Evolutionary conservation across 2,888 invertebrate genomes (phyloP).

Genomic region (Chrysomela aeneicollis): DNA sequence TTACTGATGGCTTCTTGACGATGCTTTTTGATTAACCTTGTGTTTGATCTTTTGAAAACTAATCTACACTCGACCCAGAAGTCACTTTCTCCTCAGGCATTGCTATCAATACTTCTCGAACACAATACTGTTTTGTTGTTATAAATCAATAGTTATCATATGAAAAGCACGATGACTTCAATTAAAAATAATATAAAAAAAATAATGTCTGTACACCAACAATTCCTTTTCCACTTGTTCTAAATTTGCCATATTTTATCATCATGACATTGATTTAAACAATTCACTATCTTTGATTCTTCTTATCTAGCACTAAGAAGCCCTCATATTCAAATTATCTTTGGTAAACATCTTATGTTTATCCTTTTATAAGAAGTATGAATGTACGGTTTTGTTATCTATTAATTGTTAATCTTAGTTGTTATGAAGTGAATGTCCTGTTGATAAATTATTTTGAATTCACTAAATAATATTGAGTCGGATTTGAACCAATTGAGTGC

Average conservation of each 20-base stretch:
- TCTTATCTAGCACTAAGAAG: background rate
- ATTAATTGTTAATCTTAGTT: slow-evolving; percentile 1
- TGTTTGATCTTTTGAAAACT: slow-evolving; percentile 31
- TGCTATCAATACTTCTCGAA: slow-evolving; percentile 32
- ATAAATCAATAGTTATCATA: background rate
- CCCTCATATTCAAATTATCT: background rate
- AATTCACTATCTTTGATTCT: background rate
- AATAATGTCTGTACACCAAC: background rate
- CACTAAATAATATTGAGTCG: too few species aligned
- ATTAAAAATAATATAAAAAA: background rate
- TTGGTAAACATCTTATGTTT: background rate
- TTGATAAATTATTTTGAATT: background rate
- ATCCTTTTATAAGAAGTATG: background rate
- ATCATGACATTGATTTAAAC: background rate
- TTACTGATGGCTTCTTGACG: slow-evolving; percentile 57
- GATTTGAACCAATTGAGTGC: too few species aligned
- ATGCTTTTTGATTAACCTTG: slow-evolving; percentile 57
- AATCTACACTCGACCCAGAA: slow-evolving; percentile 28
- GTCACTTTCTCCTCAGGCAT: slow-evolving; percentile 45
- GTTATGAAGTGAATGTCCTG: background rate
- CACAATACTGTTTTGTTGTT: background rate
- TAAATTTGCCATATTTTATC: background rate
- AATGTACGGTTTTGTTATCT: background rate
- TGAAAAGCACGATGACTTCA: background rate
- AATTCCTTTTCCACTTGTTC: background rate